Evolutionary conservation across 1,140 invertebrate species (phyloP).

Genomic region (Nasonia giraulti): DNA sequence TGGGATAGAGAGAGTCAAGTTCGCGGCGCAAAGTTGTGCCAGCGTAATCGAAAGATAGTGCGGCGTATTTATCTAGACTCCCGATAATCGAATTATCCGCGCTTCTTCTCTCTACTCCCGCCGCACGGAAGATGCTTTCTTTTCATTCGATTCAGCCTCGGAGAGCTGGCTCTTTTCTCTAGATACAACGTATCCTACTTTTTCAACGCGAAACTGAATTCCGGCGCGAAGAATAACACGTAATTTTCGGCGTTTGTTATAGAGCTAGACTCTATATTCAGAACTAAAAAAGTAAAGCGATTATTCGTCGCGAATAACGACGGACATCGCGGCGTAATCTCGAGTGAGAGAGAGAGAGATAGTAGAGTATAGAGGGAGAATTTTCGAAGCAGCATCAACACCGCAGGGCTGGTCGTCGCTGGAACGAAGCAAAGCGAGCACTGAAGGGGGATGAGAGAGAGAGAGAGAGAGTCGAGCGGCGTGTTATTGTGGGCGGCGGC

Average conservation of each 20-base stretch:
- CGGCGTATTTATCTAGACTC: conserved; percentile 65
- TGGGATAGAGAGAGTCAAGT: neutral
- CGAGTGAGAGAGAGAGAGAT: no score
- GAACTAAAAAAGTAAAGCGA: no score
- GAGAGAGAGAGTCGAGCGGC: conserved; percentile 54
- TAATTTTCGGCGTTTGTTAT: no score
- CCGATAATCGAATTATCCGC: conserved; percentile 64
- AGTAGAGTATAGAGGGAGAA: no score
- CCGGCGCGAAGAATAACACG: conserved; percentile 5
- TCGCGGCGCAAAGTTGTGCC: conserved; percentile 11
- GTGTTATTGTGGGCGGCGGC: conserved; percentile 73
- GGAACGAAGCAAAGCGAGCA: conserved; percentile 10
- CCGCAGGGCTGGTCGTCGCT: neutral
- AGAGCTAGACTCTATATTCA: no score
- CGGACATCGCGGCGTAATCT: no score
- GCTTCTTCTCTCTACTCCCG: conserved; percentile 33
- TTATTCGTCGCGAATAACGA: no score
- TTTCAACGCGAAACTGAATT: neutral
- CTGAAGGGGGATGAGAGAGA: conserved; percentile 51
- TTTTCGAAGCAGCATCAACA: no score
- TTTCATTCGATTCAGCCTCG: conserved; percentile 68
- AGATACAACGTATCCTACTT: neutral
- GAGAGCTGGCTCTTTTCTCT: neutral
- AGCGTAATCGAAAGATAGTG: conserved; percentile 44
- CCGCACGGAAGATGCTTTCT: conserved; percentile 63